These are phyloP conservation scores for Taurulus bubalis DNA, from an alignment of 2,113 vertebrate genomes.

Conservation along the genomic window DNA sequence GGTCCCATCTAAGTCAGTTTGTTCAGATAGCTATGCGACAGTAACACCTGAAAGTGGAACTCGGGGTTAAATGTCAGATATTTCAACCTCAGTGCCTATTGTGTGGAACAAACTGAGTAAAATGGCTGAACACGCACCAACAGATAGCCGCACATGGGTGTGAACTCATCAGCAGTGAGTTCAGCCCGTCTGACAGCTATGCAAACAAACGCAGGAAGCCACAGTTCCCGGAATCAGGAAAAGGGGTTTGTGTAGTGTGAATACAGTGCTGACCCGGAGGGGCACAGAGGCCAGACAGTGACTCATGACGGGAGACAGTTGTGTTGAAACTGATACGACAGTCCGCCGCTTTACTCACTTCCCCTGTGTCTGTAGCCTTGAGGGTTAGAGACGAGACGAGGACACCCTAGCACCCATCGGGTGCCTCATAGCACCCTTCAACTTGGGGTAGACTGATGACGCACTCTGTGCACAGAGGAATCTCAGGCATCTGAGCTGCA, in stretches of 20 bases:
- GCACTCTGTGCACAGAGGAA: constrained; percentile 64
- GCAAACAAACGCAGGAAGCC: constrained; percentile 74
- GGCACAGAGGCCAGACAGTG: constrained; percentile 62
- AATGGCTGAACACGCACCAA: constrained; percentile 30
- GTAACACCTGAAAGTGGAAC: neutral
- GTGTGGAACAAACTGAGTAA: constrained; percentile 23
- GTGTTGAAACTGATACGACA: constrained; percentile 47
- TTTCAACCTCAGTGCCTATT: constrained; percentile 29
- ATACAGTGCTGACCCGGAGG: constrained; percentile 5
- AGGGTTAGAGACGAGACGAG: constrained; percentile 28
- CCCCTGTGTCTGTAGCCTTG: constrained; percentile 28
- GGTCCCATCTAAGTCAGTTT: neutral
- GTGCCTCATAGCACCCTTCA: constrained; percentile 56
- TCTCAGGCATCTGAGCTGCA: constrained; percentile 62
- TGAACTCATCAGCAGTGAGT: constrained; percentile 62
- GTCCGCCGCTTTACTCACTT: constrained; percentile 44
- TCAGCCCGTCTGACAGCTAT: constrained; percentile 55
- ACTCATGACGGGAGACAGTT: constrained; percentile 59
- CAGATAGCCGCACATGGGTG: constrained; percentile 50
- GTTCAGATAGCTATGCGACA: neutral
- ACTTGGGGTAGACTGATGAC: constrained; percentile 61
- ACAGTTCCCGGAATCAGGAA: constrained; percentile 51
- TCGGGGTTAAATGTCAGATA: constrained; percentile 34
- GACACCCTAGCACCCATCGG: constrained; percentile 47
- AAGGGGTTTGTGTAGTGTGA: constrained; percentile 9